phyloP scores from a whole-genome alignment of 2,113 vertebrate species.

The Paedocypris sp. region DNA sequence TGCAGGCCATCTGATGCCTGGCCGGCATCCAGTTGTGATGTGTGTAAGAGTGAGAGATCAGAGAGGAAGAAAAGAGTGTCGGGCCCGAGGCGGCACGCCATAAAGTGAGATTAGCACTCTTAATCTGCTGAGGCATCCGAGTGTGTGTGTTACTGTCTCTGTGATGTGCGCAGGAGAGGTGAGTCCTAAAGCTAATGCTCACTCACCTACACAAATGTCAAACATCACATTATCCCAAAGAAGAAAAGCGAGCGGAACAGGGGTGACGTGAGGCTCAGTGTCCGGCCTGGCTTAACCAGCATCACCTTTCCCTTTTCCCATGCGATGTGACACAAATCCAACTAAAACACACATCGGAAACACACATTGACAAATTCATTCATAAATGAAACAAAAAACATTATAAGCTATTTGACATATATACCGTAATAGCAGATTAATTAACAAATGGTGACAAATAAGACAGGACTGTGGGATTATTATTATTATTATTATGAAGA shows the following conservation, averaged over 20 bases:
- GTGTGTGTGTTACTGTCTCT: slow-evolving; percentile 8
- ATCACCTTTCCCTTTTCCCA: background rate
- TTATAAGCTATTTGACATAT: too few species aligned
- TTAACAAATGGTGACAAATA: too few species aligned
- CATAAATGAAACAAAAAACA: too few species aligned
- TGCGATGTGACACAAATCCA: background rate
- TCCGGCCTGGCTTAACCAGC: background rate
- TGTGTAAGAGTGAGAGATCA: background rate
- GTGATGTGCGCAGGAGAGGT: background rate
- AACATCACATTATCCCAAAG: background rate
- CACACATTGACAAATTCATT: too few species aligned
- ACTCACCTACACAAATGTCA: slow-evolving; percentile 1
- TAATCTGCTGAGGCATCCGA: slow-evolving; percentile 22
- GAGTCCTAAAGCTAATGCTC: slow-evolving; percentile 16
- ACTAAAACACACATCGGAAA: background rate
- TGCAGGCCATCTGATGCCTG: slow-evolving; percentile 12
- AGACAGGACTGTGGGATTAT: too few species aligned
- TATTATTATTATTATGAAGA: too few species aligned
- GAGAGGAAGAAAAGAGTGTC: slow-evolving; percentile 6
- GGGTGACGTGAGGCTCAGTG: background rate
- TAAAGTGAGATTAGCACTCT: slow-evolving; percentile 8
- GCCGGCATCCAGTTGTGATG: background rate
- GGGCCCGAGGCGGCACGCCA: background rate
- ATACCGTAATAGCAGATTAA: too few species aligned
- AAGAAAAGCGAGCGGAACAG: background rate